Percentiles rank a stretch among this genome's conserved stretches.
phyloP scores from a whole-genome alignment of 2,888 invertebrate genomes.

The Tetragnatha montana region DNA sequence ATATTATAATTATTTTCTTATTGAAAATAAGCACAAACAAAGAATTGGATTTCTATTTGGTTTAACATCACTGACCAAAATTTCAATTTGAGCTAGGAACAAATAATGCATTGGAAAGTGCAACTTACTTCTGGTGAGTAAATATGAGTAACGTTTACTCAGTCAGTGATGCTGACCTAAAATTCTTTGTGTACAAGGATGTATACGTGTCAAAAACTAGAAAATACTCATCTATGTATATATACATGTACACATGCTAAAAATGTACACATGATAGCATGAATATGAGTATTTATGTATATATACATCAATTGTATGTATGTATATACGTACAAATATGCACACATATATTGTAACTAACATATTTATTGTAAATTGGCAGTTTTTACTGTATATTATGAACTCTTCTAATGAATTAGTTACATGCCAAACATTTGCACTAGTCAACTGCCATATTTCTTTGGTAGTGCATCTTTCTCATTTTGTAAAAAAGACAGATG shows the following conservation, averaged over 20 bases:
- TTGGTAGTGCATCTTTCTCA: slow-evolving; percentile 54
- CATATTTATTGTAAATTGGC: slow-evolving; percentile 61
- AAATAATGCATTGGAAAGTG: slow-evolving; percentile 5
- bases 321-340: slow-evolving; percentile 44
- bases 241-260: slow-evolving; percentile 15
- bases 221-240: slow-evolving; percentile 12
- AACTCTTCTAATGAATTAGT: slow-evolving; percentile 51
- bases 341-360: slow-evolving; percentile 45
- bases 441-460: slow-evolving; percentile 61
- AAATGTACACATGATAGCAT: slow-evolving; percentile 41
- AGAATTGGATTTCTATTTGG: slow-evolving; percentile 11
- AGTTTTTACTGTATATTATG: slow-evolving; percentile 59
- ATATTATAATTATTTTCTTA: slow-evolving; percentile 18
- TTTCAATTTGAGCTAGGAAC: slow-evolving; percentile 25
- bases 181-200: slow-evolving; percentile 19
- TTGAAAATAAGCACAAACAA: slow-evolving; percentile 18
- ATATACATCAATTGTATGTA: slow-evolving; percentile 45
- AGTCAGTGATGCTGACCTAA: background rate
- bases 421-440: slow-evolving; percentile 61
- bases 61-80: slow-evolving; percentile 3
- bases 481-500: slow-evolving; percentile 51
- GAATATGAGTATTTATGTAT: slow-evolving; percentile 39
- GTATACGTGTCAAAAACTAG: slow-evolving; percentile 4
- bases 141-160: slow-evolving; percentile 5
- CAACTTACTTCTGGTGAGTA: slow-evolving; percentile 18